These are phyloP conservation scores for Drosophila sp. DNA, from an alignment of 1,140 invertebrate species.

Conservation along the genomic window DNA sequence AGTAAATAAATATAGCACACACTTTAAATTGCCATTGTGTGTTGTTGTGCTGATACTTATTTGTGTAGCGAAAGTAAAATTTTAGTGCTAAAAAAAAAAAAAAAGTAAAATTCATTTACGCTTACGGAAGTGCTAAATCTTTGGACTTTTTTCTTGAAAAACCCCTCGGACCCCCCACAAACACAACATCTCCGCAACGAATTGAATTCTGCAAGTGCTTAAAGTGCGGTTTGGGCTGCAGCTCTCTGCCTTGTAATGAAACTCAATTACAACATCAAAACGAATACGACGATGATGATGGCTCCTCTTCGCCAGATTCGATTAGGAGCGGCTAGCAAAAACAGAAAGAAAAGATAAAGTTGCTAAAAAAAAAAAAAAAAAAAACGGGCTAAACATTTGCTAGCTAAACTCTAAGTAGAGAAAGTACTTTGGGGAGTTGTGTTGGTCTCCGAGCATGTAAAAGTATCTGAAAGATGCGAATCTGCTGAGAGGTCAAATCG, in stretches of 20 bases:
- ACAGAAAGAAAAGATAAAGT: slow-evolving; percentile 39
- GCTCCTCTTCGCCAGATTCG: slow-evolving; percentile 41
- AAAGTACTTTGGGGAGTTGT: slow-evolving; percentile 40
- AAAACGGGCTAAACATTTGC: slow-evolving; percentile 46
- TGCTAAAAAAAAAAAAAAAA: slow-evolving; percentile 27
- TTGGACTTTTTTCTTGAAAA: neutral
- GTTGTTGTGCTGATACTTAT: slow-evolving; percentile 21
- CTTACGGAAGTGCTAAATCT: slow-evolving; percentile 27
- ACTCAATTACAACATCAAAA: slow-evolving; percentile 63
- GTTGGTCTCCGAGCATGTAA: slow-evolving; percentile 45
- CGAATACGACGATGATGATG: neutral
- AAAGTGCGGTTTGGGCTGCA: slow-evolving; percentile 2
- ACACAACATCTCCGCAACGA: neutral
- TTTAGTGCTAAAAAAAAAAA: slow-evolving; percentile 18
- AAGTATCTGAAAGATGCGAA: slow-evolving; percentile 59
- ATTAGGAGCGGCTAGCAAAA: slow-evolving; percentile 53
- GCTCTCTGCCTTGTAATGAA: slow-evolving; percentile 48
- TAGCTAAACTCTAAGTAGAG: slow-evolving; percentile 63
- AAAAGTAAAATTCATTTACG: slow-evolving; percentile 18
- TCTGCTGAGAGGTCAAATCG: slow-evolving; percentile 58
- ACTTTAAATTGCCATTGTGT: slow-evolving; percentile 25
- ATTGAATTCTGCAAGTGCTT: slow-evolving; percentile 1
- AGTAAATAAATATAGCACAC: slow-evolving; percentile 53
- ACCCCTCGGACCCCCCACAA: too few species aligned
- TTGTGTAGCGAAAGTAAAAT: slow-evolving; percentile 60